Base-by-base conservation (phyloP, 2,113 vertebrate genomes). In the Lepus americanus region DNA sequence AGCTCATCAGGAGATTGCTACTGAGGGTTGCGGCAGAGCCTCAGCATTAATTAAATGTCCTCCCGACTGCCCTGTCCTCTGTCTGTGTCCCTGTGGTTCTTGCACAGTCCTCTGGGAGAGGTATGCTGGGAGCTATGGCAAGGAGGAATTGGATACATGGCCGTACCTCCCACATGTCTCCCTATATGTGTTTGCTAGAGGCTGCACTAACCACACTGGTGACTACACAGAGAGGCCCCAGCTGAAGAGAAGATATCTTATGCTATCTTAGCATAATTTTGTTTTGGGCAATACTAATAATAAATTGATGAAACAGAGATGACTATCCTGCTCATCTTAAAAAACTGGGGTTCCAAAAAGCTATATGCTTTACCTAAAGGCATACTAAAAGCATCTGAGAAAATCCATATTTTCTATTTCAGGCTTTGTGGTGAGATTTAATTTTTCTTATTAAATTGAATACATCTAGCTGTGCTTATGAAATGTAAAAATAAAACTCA, bases 381-480 rank as follows among this genome's bases (percentile, higher is more conserved):
- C 12, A 49, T 36, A 89, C 44, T 44, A 55, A 79, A 55, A 79
- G 27, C 13, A 70, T 44, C 83, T 14, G 49, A 33, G 29, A 86
- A 63, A 72, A 3, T 25, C 33, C 39, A 77, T 39, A 12, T 33
- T 86, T 78, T 90, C 55, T 31, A 5, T 66, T 39, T 78, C 70
- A 90, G 72, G 14, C 64, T 67, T 73, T 82, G 29, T 44, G 44
- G 61, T 85, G 55, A 70, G 67, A 76, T 69, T 36, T 64, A 61
- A 49, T 29, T 77, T 89, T 92, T 90, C 39, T 70, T n/a, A 87
- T 95, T 67, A 89, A 88, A 77, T 81, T 80, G 76, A 86, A 14
- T 76, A 81, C 59, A 69, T 9, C 27, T 92, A 76, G 51, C 31
- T 64, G 67, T 53, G 89, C 80, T 84, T 74, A 89, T 55, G 29